Base-by-base conservation (phyloP, 2,113 vertebrate genomes). In the Solea solea region DNA sequence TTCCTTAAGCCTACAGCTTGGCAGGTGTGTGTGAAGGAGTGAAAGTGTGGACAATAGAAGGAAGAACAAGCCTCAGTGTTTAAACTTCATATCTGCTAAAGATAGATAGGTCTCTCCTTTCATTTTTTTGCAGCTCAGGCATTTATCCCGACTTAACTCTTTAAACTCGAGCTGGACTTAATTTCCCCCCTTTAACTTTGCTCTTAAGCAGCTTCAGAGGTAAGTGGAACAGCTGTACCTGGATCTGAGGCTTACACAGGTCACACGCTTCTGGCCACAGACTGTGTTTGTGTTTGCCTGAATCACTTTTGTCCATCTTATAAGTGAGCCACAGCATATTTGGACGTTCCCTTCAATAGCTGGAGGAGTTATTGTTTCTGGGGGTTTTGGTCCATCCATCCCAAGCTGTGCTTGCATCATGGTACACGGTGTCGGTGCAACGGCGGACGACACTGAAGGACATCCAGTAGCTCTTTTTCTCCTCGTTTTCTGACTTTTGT, bases 81-180 rank as follows among this genome's bases (percentile, higher is more conserved):
- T 82, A 88, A 78, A 62, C 39, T 84, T 69, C 55, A 63, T 16
- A 76, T 86, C 84, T 88, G 81, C 71, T 62, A 60, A 77, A 80
- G 76, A 86, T 74, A 86, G 84, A 88, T 82, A 77, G 77, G 59
- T 80, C 62, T 54, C 48, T n/a, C 58, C 50, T 74, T 80, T 85
- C 40, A 49, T 39, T 56, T 67, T 74, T 79, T 71, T 68, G 64
- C 70, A 50, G 74, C 70, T 15, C 1, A 21, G 66, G 76, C 69
- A 54, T 85, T 85, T 59, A 87, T 67, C 65, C 78, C 2, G 56
- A 76, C 72, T 88, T 85, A 82, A 81, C 86, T 10, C 34, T 83
- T 85, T 73, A 76, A 79, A 86, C 89, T 89, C 69, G 25, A 28
- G 14, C 41, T 85, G 87, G 83, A 87, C 85, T 78, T 80, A 7